Conservation (phyloP, 2,797 vertebrate species). For the Parambassis ranga region DNA sequence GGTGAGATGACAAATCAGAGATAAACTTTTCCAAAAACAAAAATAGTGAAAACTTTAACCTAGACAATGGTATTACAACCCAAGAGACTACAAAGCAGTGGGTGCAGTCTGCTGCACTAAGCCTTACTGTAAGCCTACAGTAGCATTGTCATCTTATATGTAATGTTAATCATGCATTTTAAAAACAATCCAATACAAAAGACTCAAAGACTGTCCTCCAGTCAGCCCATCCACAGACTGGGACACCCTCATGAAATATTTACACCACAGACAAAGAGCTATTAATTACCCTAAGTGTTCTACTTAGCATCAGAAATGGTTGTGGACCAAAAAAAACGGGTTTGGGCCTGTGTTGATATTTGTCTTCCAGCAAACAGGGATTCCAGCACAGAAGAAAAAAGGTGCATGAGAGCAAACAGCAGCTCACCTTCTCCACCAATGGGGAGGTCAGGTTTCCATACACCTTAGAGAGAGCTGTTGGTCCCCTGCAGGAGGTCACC, state of each 20-base stretch:
- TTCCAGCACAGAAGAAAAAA: not conserved
- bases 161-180: not conserved
- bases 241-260: constrained; percentile 56
- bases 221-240: constrained; percentile 6
- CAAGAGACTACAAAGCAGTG: not conserved
- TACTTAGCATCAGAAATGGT: constrained; percentile 14
- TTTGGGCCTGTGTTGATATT: not conserved
- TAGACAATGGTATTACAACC: not conserved
- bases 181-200: not conserved
- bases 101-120: not conserved
- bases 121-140: constrained; percentile 1
- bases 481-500: constrained; percentile 72
- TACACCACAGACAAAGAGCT: constrained; percentile 38
- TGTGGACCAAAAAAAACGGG: not conserved
- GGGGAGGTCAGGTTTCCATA: constrained; percentile 77
- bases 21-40: not conserved
- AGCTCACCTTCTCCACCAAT: constrained; percentile 70
- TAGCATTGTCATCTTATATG: not conserved
- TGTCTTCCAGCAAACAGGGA: not conserved
- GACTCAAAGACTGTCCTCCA: constrained; percentile 12
- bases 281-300: constrained; percentile 46
- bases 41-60: not conserved
- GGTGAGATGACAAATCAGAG: not conserved
- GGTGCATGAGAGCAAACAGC: not conserved
- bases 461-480: constrained; percentile 52